Conservation (phyloP, 2,113 vertebrate species). For the Laterallus jamaicensis region DNA sequence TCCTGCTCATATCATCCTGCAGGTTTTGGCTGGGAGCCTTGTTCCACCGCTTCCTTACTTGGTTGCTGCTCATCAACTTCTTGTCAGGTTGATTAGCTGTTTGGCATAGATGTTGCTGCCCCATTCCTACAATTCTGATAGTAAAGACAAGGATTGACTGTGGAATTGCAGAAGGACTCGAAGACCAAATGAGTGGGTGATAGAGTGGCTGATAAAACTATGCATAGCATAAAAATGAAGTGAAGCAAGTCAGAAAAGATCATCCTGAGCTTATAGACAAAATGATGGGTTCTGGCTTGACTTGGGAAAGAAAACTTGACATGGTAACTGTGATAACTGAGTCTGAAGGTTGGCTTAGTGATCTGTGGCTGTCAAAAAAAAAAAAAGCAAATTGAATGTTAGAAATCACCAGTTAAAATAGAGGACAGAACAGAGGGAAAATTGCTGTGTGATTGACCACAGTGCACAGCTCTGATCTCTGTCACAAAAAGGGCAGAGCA, state of each 20-base stretch:
- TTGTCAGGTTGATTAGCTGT: background rate
- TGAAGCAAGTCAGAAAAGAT: background rate
- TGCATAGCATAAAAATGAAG: background rate
- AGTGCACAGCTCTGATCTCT: background rate
- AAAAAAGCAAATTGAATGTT: background rate
- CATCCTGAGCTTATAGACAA: background rate
- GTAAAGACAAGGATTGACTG: background rate
- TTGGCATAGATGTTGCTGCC: background rate
- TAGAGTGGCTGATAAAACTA: background rate
- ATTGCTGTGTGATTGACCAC: background rate
- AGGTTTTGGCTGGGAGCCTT: background rate
- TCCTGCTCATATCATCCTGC: background rate
- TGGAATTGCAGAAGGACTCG: background rate
- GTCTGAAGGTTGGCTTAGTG: background rate
- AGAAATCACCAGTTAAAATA: background rate
- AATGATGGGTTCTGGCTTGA: background rate
- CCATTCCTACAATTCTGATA: background rate
- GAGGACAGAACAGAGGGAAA: background rate
- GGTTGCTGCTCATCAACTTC: background rate
- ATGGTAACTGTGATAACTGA: background rate
- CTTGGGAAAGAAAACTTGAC: background rate
- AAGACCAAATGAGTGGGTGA: rapidly evolving
- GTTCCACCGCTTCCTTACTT: background rate
- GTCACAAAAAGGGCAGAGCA: background rate
- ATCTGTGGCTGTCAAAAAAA: background rate